Conservation (phyloP, 1,140 invertebrate species). For the Drosophila pallidifrons region DNA sequence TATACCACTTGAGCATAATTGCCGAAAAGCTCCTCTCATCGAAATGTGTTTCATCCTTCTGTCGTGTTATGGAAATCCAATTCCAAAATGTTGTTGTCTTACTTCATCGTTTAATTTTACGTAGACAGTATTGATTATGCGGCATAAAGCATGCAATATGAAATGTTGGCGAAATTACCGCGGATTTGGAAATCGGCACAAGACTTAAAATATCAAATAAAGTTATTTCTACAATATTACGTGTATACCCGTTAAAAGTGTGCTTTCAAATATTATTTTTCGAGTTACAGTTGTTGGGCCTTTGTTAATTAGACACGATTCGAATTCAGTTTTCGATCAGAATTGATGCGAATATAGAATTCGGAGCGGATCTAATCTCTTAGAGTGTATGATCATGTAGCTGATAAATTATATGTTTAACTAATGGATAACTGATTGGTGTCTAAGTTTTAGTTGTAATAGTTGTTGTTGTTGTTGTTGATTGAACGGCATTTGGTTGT, state of each 20-base stretch:
- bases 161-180: constrained; percentile 25
- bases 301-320: constrained; percentile 1
- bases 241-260: constrained; percentile 40
- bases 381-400: constrained; percentile 10
- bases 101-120: constrained; percentile 1
- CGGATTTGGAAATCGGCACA: constrained; percentile 25
- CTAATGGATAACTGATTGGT: constrained; percentile 16
- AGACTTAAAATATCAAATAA: constrained; percentile 16
- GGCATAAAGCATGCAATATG: constrained; percentile 24
- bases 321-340: background rate
- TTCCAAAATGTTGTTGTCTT: constrained; percentile 1
- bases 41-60: constrained; percentile 39
- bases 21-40: constrained; percentile 57
- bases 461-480: constrained; percentile 45
- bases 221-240: constrained; percentile 36
- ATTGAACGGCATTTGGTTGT: constrained; percentile 68
- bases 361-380: background rate
- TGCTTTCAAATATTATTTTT: constrained; percentile 17
- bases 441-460: constrained; percentile 18
- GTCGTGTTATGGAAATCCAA: constrained; percentile 18
- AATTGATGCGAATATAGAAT: constrained; percentile 3
- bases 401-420: constrained; percentile 27
- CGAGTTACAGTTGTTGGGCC: background rate
- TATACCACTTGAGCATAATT: constrained; percentile 60
- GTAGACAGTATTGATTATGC: constrained; percentile 7